Base-by-base conservation (phyloP, 1,140 invertebrate species). In the Centruroides vittatus region DNA sequence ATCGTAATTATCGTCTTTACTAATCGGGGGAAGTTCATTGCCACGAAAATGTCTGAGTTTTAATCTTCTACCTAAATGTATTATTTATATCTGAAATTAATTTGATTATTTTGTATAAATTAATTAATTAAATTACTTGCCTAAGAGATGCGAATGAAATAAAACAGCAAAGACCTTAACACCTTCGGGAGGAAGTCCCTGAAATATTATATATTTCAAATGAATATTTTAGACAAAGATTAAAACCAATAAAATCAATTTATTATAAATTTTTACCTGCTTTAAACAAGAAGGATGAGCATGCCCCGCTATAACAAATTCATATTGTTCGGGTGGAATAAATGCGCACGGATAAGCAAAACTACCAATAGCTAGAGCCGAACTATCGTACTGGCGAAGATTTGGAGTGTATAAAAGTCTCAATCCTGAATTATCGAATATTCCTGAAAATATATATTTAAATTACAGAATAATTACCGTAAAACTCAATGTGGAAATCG, bases 261-360 rank as follows among this genome's bases (percentile, higher is more conserved):
- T 23, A 23, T 23, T 23, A 23, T 23, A 23, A 23, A 23, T 23
- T 23, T 23, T 23, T 23, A 23, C 86, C 70, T 80, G 79, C 63
- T 82, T 79, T 8, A 88, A 91, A 70, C 90, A 94, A n/a, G 83
- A 80, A 0, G 81, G 76, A 54, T 84, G 84, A 71, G 89, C 93
- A 55, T 88, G 86, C 35, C 89, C 89, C 4, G 83, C 83, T 8
- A 85, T 85, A 47, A 80, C 81, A 67, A 86, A 88, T 53, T 81
- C 78, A 23, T 77, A 75, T 70, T 88, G 84, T 53, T 78, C 76
- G 0, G 88, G 86, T 1, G 89, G 89, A 34, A 93, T 83, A 2
- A 91, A 79, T 69, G 92, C 86, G 3, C 88, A 76, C 0, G 85
- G 84, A 4, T 84, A 84, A 3, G 89, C 81, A 0, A 85, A 84